Base-by-base conservation (phyloP, 2,888 invertebrate genomes). In the Apodemia mormo region DNA sequence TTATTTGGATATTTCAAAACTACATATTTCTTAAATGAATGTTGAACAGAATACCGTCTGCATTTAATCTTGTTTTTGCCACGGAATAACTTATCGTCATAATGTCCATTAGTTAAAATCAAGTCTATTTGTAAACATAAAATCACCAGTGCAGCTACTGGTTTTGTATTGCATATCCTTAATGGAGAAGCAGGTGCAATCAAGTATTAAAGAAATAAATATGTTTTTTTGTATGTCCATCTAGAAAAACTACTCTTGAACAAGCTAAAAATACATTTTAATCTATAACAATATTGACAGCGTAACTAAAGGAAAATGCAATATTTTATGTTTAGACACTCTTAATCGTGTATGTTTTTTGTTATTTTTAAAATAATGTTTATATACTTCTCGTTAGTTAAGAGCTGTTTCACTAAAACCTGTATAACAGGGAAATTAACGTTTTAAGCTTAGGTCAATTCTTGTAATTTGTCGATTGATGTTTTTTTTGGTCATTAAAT, bases 171-270 rank as follows among this genome's bases (percentile, higher is more conserved):
- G 30, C 56, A 58, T 58, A 58, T 58, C 56, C 56, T 58, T 58
- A 58, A 58, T 58, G 56, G 56, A 58, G 29, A 10, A 29, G 9
- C 56, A 58, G 56, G 56, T 58, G 56, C 29, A n/a, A 29, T 9
- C 54, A 22, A 22, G 54, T n/a, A 22, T 58, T 45, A 45, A 29
- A 22, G 29, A 58, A 29, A 30, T 58, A 30, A 58, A 58, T 56
- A 56, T 58, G 56, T 58, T 58, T 58, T 58, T 58, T 30, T 58
- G n/a, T 58, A 58, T 58, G 29, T 10, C 45, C 29, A n/a, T 22
- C 56, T 58, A 58, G 30, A 58, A 58, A 22, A 58, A 58, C 58
- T 58, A 30, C 29, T 58, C 56, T 58, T 58, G 56, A 29, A 58
- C 29, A 58, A n/a, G 29, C 29, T 58, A 58, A 58, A 58, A 58